Base-by-base conservation (phyloP, 2,797 vertebrate genomes). In the Macropodus opercularis region DNA sequence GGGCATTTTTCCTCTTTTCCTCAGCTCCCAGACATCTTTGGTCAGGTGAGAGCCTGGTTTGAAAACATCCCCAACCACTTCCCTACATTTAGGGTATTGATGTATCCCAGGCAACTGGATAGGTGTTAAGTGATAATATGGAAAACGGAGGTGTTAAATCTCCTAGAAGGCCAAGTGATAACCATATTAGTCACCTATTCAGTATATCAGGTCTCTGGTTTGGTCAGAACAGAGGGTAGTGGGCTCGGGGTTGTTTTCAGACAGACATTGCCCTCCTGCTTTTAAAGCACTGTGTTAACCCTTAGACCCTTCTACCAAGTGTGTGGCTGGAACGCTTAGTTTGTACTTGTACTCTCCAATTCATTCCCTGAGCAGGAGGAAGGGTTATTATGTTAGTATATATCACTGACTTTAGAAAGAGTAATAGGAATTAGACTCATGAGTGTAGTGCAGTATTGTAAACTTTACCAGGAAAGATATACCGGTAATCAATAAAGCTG, bases 11-110 rank as follows among this genome's bases (percentile, higher is more conserved):
- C 77, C 77, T 89, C 79, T 85, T 88, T 85, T 84, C 34, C 77
- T 85, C 84, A 91, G 89, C 87, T 88, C 70, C 82, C 84, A 86
- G 82, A 89, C 74, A 63, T 90, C 84, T 83, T 90, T 79, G 84
- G 74, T 87, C 87, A 89, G 87, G 87, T 89, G 88, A 89, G 86
- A 87, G 46, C 63, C 82, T 85, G 86, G 66, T 88, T 82, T 86
- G 83, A 90, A 91, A 90, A 85, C 88, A 84, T 55, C 78, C 83
- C 77, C 55, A 65, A 56, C 63, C 68, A 73, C 73, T 64, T 44
- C 31, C 29, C 23, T 41, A 44, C 7, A 57, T 31, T 35, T 18
- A 48, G 8, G 43, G 42, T 29, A 12, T 40, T 32, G 29, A 27
- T 54, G 32, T 40, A 57, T n/a, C 23, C 6, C 19, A 31, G 40